These are phyloP conservation scores for Aurelia aurita complex sp. Pacific DNA, from an alignment of 30 jellyfish, hydroid and myxozoan species.

Conservation along the genomic window DNA sequence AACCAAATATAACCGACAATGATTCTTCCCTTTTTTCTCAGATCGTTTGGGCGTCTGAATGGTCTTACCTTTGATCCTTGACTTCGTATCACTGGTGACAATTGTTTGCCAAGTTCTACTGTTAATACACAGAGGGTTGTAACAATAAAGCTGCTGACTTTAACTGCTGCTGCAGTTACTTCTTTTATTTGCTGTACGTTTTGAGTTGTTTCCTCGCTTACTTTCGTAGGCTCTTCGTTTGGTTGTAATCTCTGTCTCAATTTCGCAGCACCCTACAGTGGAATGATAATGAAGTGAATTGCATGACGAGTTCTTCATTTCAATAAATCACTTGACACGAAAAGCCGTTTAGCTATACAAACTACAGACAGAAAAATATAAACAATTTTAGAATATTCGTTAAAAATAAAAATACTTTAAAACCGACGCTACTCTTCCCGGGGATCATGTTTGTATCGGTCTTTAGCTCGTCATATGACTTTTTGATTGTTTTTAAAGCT, in stretches of 20 bases:
- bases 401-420: too few relatives aligned
- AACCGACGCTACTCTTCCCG: too few relatives aligned
- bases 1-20: background rate
- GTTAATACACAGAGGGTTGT: conserved; percentile 83
- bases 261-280: conserved; percentile 85
- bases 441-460: too few relatives aligned
- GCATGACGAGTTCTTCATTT: too few relatives aligned
- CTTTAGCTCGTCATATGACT: too few relatives aligned
- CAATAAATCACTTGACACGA: too few relatives aligned
- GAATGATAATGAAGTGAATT: too few relatives aligned
- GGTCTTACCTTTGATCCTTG: conserved; percentile 90
- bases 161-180: conserved; percentile 97
- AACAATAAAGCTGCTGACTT: conserved; percentile 83
- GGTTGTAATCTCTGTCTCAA: conserved; percentile 71
- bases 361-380: too few relatives aligned
- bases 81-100: conserved; percentile 82
- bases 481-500: too few relatives aligned
- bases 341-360: too few relatives aligned
- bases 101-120: conserved; percentile 69
- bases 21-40: background rate
- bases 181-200: conserved; percentile 87
- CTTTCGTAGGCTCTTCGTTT: conserved; percentile 68
- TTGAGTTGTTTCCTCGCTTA: conserved; percentile 72
- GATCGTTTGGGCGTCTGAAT: too few relatives aligned
- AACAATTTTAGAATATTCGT: too few relatives aligned